Base-by-base conservation (phyloP, 2,113 vertebrate species). In the Semnornis frantzii region DNA sequence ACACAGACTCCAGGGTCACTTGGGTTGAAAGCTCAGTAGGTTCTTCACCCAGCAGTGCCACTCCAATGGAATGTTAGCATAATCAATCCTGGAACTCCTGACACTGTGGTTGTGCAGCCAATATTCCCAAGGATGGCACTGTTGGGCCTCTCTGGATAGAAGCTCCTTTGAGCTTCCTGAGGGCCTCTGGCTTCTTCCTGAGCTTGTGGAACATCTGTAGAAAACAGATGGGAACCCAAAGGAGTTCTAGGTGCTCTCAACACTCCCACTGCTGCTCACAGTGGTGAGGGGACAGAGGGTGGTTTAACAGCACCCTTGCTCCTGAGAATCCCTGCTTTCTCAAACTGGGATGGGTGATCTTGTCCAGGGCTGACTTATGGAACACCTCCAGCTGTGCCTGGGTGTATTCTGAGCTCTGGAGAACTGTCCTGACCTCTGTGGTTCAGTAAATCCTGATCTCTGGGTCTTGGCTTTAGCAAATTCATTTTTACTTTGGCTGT, bases 81-180 rank as follows among this genome's bases (percentile, higher is more conserved):
- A 24, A 30, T 9, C 28, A 15, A 30, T 28, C 55, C 12, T 24
- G 21, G 8, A 7, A 14, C 21, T 58, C 16, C 27, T 3, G 25
- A 2, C 46, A 10, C 46, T 63, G 63, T 8, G 84, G 60, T 15
- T 1, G 4, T 81, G 77, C 57, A 28, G 77, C 46, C 48, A 24
- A 4, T 0, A n/a, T n/a, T 64, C 92, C 95, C 90, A n/a, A 81
- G 81, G 94, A 77, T 94, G 93, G 93, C 83, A 81, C 7, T 92
- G 84, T 89, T 89, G 91, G 28, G 30, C 44, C 44, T 48, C 37
- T 65, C 39, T 93, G 62, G n/a, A 10, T 23, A n/a, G 12, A 50
- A n/a, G 8, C 15, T 31, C 27, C 44, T 50, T 23, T 9, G 48
- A 48, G 48, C 48, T 21, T 48, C 48, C 20, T 20, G 14, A 48